Evolutionary conservation across 2,888 invertebrate species (phyloP).

Genomic region (Blera fallax): DNA sequence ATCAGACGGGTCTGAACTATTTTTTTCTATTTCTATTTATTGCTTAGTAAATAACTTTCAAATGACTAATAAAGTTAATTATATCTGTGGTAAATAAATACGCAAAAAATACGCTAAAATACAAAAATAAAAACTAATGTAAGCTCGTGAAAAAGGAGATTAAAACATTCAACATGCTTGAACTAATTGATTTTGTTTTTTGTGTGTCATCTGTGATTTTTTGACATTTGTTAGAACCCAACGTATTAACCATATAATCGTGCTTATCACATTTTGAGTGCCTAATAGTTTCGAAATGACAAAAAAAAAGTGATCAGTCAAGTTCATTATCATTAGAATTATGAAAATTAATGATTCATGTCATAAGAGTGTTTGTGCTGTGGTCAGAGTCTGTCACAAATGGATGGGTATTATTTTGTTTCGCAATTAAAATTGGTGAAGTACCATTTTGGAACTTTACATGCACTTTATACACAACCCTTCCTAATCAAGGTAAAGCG

Average conservation of each 20-base stretch:
- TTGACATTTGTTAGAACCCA: background rate
- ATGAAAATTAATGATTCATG: background rate
- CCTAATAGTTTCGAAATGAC: background rate
- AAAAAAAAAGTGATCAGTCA: background rate
- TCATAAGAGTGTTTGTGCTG: background rate
- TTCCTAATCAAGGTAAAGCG: too few species aligned
- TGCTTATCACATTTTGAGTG: background rate
- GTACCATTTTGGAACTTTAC: too few species aligned
- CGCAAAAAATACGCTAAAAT: too few species aligned
- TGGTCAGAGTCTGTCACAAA: background rate
- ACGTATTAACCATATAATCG: background rate
- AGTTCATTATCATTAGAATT: slow-evolving; percentile 6
- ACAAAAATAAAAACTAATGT: too few species aligned
- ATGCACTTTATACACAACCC: too few species aligned
- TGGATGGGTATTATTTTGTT: background rate
- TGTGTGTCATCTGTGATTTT: background rate
- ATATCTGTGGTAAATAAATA: too few species aligned
- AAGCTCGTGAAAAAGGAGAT: background rate
- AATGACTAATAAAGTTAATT: too few species aligned
- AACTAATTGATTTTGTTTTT: background rate
- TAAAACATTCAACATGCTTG: background rate
- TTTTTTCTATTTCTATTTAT: too few species aligned
- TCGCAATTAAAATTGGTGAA: background rate
- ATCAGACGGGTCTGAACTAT: too few species aligned
- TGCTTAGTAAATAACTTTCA: background rate